phyloP scores from a whole-genome alignment of 2,797 vertebrate species.

The Epinephelus awoara region DNA sequence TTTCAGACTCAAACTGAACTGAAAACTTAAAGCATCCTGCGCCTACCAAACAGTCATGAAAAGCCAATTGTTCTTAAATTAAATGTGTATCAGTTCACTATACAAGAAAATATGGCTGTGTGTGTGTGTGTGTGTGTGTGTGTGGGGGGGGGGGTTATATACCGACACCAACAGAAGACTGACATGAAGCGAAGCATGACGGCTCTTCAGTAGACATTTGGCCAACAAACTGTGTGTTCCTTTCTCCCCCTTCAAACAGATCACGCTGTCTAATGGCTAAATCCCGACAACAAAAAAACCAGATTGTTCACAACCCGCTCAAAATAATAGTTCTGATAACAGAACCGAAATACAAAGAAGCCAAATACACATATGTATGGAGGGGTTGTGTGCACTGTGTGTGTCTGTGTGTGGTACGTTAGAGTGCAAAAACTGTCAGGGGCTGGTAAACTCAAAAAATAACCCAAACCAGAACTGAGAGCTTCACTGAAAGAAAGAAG shows the following conservation, averaged over 20 bases:
- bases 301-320: slow-evolving; percentile 37
- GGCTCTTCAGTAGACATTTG: slow-evolving; percentile 58
- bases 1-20: slow-evolving; percentile 50
- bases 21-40: slow-evolving; percentile 23
- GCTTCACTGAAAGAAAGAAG: slow-evolving; percentile 42
- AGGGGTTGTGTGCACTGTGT: slow-evolving; percentile 39
- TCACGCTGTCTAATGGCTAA: slow-evolving; percentile 57
- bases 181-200: slow-evolving; percentile 53
- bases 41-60: slow-evolving; percentile 6
- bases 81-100: slow-evolving; percentile 36
- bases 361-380: slow-evolving; percentile 48
- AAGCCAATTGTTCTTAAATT: slow-evolving; percentile 24
- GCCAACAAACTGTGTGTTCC: slow-evolving; percentile 47
- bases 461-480: slow-evolving; percentile 45
- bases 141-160: slow-evolving; percentile 4
- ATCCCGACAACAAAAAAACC: slow-evolving; percentile 40
- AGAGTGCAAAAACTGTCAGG: slow-evolving; percentile 68
- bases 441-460: slow-evolving; percentile 53
- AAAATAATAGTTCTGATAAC: slow-evolving; percentile 63
- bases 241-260: slow-evolving; percentile 44
- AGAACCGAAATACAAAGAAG: slow-evolving; percentile 45
- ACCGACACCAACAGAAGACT: slow-evolving; percentile 58
- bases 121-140: too few species aligned
- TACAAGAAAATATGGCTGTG: slow-evolving; percentile 32
- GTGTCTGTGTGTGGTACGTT: slow-evolving; percentile 36